A percentile compares a stretch with the other conserved stretches of the same genome.
Conservation (phyloP, 2,888 invertebrate genomes). For the Abrostola triplasia region DNA sequence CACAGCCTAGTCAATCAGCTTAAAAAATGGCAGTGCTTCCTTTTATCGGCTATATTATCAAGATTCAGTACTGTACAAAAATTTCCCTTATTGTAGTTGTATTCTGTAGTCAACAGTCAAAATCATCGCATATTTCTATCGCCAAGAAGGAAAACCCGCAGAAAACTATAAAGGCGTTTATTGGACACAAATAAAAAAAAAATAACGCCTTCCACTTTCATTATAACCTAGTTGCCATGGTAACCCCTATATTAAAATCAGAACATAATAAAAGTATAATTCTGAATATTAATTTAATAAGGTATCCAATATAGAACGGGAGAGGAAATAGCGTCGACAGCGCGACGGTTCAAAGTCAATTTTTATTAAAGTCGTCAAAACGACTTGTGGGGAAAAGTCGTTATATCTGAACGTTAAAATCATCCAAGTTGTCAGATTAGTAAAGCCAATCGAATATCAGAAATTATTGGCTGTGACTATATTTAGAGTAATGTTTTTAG, state of each 20-base stretch:
- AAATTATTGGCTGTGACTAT: conserved; percentile 39
- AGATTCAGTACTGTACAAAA: too few relatives aligned
- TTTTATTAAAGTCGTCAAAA: conserved; percentile 61
- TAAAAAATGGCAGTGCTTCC: too few relatives aligned
- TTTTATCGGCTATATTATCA: too few relatives aligned
- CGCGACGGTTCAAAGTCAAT: conserved; percentile 55
- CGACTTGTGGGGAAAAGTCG: conserved; percentile 48
- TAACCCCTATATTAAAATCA: conserved; percentile 24
- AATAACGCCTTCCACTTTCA: conserved; percentile 1
- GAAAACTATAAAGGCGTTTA: too few relatives aligned
- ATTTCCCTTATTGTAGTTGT: too few relatives aligned
- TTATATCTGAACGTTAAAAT: conserved; percentile 57
- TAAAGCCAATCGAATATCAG: conserved; percentile 26
- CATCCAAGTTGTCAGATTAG: conserved; percentile 54
- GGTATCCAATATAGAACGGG: conserved; percentile 40
- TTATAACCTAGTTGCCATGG: conserved; percentile 31
- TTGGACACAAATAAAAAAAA: not conserved
- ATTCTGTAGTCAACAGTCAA: too few relatives aligned
- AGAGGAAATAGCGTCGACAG: conserved; percentile 43
- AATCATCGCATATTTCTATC: too few relatives aligned
- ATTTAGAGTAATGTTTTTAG: conserved; percentile 27
- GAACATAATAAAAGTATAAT: conserved; percentile 30
- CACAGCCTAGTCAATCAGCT: not conserved
- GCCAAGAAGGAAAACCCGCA: too few relatives aligned
- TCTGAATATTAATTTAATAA: conserved; percentile 53